Base-by-base conservation (phyloP, 2,888 invertebrate genomes). In the Cylindroiulus punctatus region DNA sequence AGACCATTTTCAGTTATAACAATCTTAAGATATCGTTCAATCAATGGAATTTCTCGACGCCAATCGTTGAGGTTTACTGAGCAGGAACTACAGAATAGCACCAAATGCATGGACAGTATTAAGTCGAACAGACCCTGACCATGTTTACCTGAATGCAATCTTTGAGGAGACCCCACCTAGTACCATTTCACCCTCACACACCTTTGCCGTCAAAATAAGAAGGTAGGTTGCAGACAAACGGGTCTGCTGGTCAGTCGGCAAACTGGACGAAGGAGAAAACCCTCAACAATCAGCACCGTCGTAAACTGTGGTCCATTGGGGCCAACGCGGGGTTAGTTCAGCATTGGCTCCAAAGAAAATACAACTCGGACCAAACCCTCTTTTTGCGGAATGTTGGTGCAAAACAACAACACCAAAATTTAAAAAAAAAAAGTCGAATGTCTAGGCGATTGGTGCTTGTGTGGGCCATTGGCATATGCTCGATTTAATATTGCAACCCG, bases 121-220 rank as follows among this genome's bases (percentile, higher is more conserved):
- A 47, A 47, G 17, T 47, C 14, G 19, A 47, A 17, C 47, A 47
- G 57, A 17, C 19, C 57, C n/a, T 17, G 57, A 57, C 19, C 3
- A 57, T 57, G 57, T 57, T 57, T 57, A 57, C 57, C 57, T 57
- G 5, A 57, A 57, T 7, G n/a, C 57, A 7, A 57, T n/a, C 19
- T 8, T n/a, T 57, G 7, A 57, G n/a, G n/a, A n/a, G 57, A n/a
- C 57, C 57, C 57, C 57, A 57, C 57, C 57, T n/a, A 3, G 19
- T n/a, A 57, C 57, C 57, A 57, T 19, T 4, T 57, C 57, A 1
- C 57, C 57, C 57, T 57, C 52, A n/a, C n/a, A 47, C 12, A 57
- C 57, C 57, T 57, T 57, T 57, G 57, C 57, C 57, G 57, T 57
- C 57, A 57, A 57, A 57, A 57, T 57, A 57, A 57, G 40, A 40